Percentiles rank a stretch among this genome's conserved stretches.
phyloP scores from a whole-genome alignment of 23 tunicate genomes.

The Halocynthia aurantium region DNA sequence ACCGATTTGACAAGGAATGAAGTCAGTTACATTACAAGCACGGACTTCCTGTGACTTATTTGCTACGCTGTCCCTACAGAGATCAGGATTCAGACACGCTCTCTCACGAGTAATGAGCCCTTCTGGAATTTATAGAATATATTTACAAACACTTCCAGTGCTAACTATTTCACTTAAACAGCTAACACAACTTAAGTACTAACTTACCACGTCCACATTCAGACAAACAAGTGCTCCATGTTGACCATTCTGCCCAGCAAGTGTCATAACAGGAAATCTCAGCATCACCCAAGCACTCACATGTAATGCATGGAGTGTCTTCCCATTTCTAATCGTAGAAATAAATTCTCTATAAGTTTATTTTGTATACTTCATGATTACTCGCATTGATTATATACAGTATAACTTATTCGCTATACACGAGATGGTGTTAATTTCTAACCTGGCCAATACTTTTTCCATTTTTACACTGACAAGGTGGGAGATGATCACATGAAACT shows the following conservation, averaged over 20 bases:
- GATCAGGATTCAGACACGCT: neutral
- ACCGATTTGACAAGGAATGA: neutral
- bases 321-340: neutral
- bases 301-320: neutral
- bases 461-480: conserved; percentile 6
- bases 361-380: too few relatives aligned
- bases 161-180: neutral
- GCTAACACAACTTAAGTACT: neutral
- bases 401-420: too few relatives aligned
- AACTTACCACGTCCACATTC: conserved; percentile 2
- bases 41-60: neutral
- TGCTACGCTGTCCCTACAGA: neutral
- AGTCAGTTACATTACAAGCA: neutral
- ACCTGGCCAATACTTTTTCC: conserved; percentile 1
- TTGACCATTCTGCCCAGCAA: conserved; percentile 7
- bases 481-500: neutral
- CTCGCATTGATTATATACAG: too few relatives aligned
- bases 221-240: neutral
- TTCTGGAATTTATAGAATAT: neutral
- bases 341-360: too few relatives aligned
- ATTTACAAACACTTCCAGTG: neutral
- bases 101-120: neutral
- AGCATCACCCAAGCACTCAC: neutral
- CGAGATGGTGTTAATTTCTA: neutral
- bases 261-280: neutral